phyloP scores from a whole-genome alignment of 2,113 vertebrate genomes.

The Aldabrachelys gigantea region DNA sequence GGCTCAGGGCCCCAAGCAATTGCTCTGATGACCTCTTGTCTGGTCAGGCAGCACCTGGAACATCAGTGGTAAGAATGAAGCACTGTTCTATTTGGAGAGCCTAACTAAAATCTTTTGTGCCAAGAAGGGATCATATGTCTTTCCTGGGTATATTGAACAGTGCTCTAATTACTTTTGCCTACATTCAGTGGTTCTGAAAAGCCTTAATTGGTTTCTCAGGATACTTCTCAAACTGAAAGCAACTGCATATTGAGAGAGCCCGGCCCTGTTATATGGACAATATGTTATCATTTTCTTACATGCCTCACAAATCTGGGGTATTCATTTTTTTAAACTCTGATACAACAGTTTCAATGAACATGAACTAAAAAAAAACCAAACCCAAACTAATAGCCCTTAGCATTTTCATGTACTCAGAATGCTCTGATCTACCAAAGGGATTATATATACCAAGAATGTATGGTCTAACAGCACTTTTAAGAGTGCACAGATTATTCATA shows the following conservation, averaged over 20 bases:
- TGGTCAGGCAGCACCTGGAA: not conserved
- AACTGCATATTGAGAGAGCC: not conserved
- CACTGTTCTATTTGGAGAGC: conserved; percentile 17
- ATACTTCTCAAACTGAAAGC: conserved; percentile 33
- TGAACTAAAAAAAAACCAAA: not conserved
- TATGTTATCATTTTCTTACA: not conserved
- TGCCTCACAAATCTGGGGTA: not conserved
- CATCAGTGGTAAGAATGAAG: conserved; percentile 1
- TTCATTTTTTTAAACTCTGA: not conserved
- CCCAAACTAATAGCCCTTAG: not conserved
- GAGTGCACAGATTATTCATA: not conserved
- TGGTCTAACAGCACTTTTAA: not conserved
- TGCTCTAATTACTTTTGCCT: conserved; percentile 26
- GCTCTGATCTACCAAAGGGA: not conserved
- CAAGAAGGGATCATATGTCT: conserved; percentile 4
- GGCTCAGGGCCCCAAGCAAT: no score
- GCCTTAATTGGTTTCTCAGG: conserved; percentile 38
- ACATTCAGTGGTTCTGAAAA: conserved; percentile 61
- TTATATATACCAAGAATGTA: not conserved
- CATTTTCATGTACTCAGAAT: not conserved
- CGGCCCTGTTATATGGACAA: not conserved
- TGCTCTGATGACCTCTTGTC: conserved; percentile 6
- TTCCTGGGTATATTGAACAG: conserved; percentile 21
- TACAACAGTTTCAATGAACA: not conserved
- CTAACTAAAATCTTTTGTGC: not conserved